Percentiles rank a stretch among this genome's conserved stretches.
Evolutionary conservation across 2,113 vertebrate species (phyloP).

Genomic region (Psophia crepitans): DNA sequence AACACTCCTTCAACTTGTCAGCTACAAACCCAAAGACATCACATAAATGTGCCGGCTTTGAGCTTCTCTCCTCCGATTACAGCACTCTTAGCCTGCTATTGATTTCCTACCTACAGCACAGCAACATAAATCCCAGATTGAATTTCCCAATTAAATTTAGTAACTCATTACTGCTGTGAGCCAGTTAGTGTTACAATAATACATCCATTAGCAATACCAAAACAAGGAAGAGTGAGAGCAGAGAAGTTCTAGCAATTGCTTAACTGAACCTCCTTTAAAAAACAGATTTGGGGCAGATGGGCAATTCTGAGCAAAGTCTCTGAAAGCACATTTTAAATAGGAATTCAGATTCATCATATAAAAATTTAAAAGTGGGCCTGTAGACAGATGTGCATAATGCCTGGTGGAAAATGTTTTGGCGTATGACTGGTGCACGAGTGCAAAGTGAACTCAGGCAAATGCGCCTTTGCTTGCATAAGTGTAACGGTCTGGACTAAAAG

Average conservation of each 20-base stretch:
- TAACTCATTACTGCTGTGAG: background rate
- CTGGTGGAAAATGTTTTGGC: background rate
- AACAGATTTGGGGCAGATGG: background rate
- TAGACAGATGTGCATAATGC: background rate
- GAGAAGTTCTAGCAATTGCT: background rate
- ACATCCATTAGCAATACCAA: background rate
- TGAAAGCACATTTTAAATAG: background rate
- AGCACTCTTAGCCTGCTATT: background rate
- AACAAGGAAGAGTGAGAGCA: background rate
- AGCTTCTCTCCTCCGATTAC: background rate
- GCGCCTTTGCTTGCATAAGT: accelerated
- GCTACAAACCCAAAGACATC: background rate
- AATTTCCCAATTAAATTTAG: background rate
- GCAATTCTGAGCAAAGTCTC: background rate
- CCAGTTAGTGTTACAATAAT: background rate
- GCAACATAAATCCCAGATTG: background rate
- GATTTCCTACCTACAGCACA: background rate
- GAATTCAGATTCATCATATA: accelerated
- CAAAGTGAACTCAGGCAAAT: background rate
- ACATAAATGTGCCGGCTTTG: background rate
- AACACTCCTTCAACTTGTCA: background rate
- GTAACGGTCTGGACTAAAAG: accelerated
- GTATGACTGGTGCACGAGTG: no score
- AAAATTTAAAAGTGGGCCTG: background rate
- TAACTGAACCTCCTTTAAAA: background rate